These are phyloP conservation scores for Nematopogon swammerdamellus DNA, from an alignment of 2,888 invertebrate genomes.

Conservation along the genomic window DNA sequence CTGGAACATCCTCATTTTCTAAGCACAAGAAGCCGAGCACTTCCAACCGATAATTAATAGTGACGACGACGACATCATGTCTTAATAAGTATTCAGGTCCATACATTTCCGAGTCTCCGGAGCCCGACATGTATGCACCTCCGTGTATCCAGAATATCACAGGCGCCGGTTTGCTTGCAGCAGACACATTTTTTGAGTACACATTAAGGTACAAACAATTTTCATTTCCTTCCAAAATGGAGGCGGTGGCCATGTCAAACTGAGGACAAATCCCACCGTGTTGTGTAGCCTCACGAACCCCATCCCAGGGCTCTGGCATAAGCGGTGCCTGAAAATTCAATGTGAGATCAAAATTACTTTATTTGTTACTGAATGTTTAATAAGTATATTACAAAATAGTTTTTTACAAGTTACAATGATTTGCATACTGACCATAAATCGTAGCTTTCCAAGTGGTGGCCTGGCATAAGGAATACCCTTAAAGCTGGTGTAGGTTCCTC, in stretches of 20 bases:
- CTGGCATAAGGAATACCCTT: conserved; percentile 49
- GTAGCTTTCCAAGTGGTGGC: conserved; percentile 39
- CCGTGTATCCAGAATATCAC: conserved; percentile 44
- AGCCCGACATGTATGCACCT: conserved; percentile 32
- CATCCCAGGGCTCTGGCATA: conserved; percentile 25
- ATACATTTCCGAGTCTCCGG: conserved; percentile 25
- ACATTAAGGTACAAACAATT: conserved; percentile 34
- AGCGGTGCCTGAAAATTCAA: conserved; percentile 24
- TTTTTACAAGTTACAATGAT: conserved; percentile 5
- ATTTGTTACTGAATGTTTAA: too few species aligned
- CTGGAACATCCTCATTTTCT: conserved; percentile 28
- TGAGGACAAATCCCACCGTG: conserved; percentile 35
- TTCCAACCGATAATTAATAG: conserved; percentile 37
- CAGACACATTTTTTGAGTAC: conserved; percentile 21
- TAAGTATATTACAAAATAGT: neutral
- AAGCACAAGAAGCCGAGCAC: conserved; percentile 26
- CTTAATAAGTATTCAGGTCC: conserved; percentile 34
- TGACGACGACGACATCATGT: conserved; percentile 35
- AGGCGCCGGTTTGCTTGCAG: conserved; percentile 18
- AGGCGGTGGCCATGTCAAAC: conserved; percentile 19
- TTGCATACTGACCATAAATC: conserved; percentile 37
- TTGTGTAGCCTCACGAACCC: conserved; percentile 25
- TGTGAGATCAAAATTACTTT: too few species aligned
- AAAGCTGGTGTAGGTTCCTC: conserved; percentile 25
- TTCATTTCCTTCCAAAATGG: conserved; percentile 23